phyloP scores from a whole-genome alignment of 2,113 vertebrate genomes.

The Toxotes jaculatrix region DNA sequence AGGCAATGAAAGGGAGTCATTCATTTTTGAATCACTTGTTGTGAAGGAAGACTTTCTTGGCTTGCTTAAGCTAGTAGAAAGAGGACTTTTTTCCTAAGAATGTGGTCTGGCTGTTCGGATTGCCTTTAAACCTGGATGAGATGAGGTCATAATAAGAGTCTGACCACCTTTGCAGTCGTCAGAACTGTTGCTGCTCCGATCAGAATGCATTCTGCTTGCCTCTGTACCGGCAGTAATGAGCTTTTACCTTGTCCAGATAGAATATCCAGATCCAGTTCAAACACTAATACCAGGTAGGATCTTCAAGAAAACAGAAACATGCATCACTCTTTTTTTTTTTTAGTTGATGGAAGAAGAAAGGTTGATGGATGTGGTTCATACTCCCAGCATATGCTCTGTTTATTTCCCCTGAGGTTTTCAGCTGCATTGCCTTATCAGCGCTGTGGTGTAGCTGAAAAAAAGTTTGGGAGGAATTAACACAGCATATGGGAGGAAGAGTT shows the following conservation, averaged over 20 bases:
- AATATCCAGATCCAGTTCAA: neutral
- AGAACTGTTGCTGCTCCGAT: too few species aligned
- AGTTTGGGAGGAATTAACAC: neutral
- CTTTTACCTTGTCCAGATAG: neutral
- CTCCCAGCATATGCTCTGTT: neutral
- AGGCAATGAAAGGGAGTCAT: too few species aligned
- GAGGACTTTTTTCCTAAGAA: too few species aligned
- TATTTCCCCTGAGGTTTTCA: slow-evolving; percentile 1
- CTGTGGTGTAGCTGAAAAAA: neutral
- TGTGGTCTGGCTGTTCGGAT: too few species aligned
- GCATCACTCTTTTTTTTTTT: neutral
- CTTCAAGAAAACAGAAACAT: neutral
- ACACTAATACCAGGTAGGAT: neutral
- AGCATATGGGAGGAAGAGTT: neutral
- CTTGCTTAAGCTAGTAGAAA: too few species aligned
- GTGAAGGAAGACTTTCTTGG: too few species aligned
- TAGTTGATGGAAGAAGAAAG: neutral
- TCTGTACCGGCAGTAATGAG: too few species aligned
- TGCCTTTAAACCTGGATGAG: too few species aligned
- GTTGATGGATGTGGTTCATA: neutral
- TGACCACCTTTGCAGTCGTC: neutral
- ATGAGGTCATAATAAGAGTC: too few species aligned
- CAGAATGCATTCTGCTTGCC: too few species aligned
- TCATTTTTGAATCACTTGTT: too few species aligned
- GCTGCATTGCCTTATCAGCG: neutral